Conservation (phyloP, 2,797 vertebrate species). For the Epinephelus malabaricus region DNA sequence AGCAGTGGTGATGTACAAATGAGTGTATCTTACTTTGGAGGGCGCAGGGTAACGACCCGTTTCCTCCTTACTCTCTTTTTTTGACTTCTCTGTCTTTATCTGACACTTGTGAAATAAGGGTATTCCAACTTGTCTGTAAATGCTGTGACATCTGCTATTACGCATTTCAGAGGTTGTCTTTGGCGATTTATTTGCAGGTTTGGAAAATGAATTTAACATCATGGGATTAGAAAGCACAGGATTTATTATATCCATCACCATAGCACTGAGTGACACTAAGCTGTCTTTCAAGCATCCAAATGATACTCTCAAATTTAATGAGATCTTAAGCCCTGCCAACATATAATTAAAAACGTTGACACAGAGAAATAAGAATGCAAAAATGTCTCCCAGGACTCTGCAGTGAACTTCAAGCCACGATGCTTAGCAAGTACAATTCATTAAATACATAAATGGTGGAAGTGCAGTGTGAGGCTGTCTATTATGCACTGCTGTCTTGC, state of each 20-base stretch:
- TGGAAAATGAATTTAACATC: constrained; percentile 88
- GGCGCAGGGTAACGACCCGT: constrained; percentile 41
- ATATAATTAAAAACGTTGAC: constrained; percentile 89
- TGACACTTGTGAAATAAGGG: constrained; percentile 78
- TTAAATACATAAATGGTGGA: constrained; percentile 46
- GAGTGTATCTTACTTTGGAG: constrained; percentile 11
- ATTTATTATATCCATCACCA: constrained; percentile 86
- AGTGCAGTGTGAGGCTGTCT: constrained; percentile 25
- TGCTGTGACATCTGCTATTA: constrained; percentile 82
- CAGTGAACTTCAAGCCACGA: constrained; percentile 60
- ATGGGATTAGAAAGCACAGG: constrained; percentile 84
- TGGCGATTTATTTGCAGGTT: constrained; percentile 84
- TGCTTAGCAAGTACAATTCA: constrained; percentile 59
- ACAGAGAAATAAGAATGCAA: constrained; percentile 80
- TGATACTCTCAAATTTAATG: constrained; percentile 87
- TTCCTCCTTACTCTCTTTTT: constrained; percentile 45
- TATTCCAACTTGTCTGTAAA: constrained; percentile 75
- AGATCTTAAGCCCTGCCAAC: constrained; percentile 88
- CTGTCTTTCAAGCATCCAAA: constrained; percentile 88
- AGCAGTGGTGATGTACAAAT: constrained; percentile 7
- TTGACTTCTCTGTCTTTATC: constrained; percentile 74
- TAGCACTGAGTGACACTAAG: constrained; percentile 85
- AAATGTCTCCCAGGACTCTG: constrained; percentile 65
- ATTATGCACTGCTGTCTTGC: constrained; percentile 47
- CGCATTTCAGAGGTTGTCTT: constrained; percentile 82